Evolutionary conservation across 2,113 vertebrate genomes (phyloP).

Genomic region (Takifugu bimaculatus): DNA sequence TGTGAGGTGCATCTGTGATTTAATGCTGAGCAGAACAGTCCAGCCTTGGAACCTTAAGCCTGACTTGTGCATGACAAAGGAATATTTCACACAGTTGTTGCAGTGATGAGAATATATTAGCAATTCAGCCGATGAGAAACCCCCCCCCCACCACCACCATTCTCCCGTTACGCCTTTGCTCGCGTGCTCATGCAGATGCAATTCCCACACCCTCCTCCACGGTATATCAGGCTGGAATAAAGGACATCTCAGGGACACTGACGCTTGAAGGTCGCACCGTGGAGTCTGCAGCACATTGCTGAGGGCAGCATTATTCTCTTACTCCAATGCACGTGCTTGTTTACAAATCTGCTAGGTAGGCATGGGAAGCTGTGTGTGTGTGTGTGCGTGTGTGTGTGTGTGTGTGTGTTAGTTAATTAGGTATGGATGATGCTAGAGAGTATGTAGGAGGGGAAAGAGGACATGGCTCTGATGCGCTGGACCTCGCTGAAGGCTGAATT

Average conservation of each 20-base stretch:
- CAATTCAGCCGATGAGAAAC: conserved; percentile 13
- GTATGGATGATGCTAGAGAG: conserved; percentile 25
- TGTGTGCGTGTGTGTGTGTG: conserved; percentile 8
- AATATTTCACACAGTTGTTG: conserved; percentile 22
- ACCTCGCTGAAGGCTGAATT: conserved; percentile 44
- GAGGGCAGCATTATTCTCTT: conserved; percentile 52
- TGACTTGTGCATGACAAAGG: not conserved
- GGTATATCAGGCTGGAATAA: conserved; percentile 42
- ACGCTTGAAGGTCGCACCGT: conserved; percentile 62
- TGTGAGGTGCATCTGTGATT: conserved; percentile 32
- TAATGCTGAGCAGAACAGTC: conserved; percentile 5
- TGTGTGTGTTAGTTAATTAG: conserved; percentile 36
- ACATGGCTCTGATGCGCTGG: conserved; percentile 1
- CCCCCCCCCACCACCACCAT: not conserved
- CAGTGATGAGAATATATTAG: conserved; percentile 26
- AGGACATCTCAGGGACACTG: conserved; percentile 53
- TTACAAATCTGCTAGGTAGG: conserved; percentile 40
- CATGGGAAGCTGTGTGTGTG: conserved; percentile 32
- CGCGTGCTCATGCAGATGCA: conserved; percentile 44
- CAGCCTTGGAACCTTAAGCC: conserved; percentile 1
- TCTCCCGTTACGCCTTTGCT: conserved; percentile 20
- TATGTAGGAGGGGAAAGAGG: conserved; percentile 20
- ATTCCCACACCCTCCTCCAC: conserved; percentile 26
- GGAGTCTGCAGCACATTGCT: conserved; percentile 56
- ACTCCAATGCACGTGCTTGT: conserved; percentile 21